phyloP scores from a whole-genome alignment of 2,888 invertebrate genomes.

The Caenorhabditis sp. region DNA sequence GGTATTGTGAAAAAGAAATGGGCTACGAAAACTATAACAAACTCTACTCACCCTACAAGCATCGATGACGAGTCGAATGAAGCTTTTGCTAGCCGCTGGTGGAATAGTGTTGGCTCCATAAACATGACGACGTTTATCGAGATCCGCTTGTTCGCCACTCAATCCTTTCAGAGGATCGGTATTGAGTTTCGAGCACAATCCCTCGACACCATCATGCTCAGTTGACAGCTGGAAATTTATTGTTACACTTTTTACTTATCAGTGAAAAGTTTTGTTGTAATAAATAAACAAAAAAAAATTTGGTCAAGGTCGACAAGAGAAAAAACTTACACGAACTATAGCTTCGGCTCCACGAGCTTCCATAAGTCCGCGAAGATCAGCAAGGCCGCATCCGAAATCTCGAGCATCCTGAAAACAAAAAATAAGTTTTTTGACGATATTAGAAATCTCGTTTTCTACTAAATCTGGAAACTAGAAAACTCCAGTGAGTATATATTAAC shows the following conservation, averaged over 20 bases:
- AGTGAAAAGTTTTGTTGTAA: too few species aligned
- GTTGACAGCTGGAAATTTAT: conserved; percentile 57
- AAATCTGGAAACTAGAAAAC: too few species aligned
- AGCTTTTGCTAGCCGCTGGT: conserved; percentile 62
- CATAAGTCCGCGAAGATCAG: conserved; percentile 98
- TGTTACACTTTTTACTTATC: too few species aligned
- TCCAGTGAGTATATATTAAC: conserved; percentile 4
- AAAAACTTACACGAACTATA: conserved; percentile 81
- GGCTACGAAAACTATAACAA: too few species aligned
- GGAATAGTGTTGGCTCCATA: conserved; percentile 69
- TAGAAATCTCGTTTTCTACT: too few species aligned
- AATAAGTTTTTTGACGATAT: too few species aligned
- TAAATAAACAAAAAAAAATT: too few species aligned
- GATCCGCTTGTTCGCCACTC: conserved; percentile 53
- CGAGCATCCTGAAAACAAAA: conserved; percentile 50
- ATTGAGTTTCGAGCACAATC: conserved; percentile 57
- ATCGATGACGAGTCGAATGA: conserved; percentile 58
- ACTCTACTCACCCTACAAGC: conserved; percentile 55
- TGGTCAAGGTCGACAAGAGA: too few species aligned
- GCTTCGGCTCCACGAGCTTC: conserved; percentile 94
- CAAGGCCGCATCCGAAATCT: conserved; percentile 77
- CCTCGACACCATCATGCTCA: conserved; percentile 66
- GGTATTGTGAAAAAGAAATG: too few species aligned
- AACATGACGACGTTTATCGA: conserved; percentile 53
- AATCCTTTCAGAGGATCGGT: conserved; percentile 64